A percentile compares a stretch with the other conserved stretches of the same genome.
Evolutionary conservation across 2,888 invertebrate species (phyloP).

Genomic region (Cyaniris semiargus): DNA sequence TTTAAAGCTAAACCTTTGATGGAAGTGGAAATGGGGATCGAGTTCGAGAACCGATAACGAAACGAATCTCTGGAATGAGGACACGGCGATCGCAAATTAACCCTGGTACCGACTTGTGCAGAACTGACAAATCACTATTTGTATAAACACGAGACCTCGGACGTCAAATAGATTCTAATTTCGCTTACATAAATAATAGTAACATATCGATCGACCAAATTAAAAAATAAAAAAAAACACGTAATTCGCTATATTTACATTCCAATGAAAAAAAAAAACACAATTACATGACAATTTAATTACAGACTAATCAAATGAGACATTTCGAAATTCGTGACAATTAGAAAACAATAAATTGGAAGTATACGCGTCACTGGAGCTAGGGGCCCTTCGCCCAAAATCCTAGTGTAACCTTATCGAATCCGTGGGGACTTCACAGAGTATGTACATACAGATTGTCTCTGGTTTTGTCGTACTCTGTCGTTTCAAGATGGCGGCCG

Average conservation of each 20-base stretch:
- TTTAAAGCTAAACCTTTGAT: conserved; percentile 79
- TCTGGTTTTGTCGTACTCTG: conserved; percentile 4
- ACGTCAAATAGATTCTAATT: conserved; percentile 64
- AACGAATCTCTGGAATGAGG: conserved; percentile 58
- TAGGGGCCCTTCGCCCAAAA: conserved; percentile 53
- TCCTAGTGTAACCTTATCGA: conserved; percentile 53
- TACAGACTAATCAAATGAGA: conserved; percentile 69
- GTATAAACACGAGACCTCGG: conserved; percentile 67
- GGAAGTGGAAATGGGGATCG: conserved; percentile 54
- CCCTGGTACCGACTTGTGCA: neutral
- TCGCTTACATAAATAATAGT: conserved; percentile 47
- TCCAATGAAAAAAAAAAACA: conserved; percentile 50
- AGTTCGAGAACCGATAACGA: conserved; percentile 62
- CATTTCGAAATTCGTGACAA: conserved; percentile 69
- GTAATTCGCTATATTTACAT: conserved; percentile 55
- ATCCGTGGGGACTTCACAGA: conserved; percentile 33
- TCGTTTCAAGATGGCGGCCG: conserved; percentile 25
- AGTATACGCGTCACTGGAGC: conserved; percentile 67
- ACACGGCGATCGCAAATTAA: conserved; percentile 48
- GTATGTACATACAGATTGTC: conserved; percentile 32
- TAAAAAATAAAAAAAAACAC: conserved; percentile 45
- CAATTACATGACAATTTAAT: conserved; percentile 66
- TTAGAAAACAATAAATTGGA: conserved; percentile 63
- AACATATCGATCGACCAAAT: conserved; percentile 49
- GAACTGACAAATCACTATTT: conserved; percentile 61